Conservation (phyloP, 2,888 invertebrate genomes). For the Timema cristinae region DNA sequence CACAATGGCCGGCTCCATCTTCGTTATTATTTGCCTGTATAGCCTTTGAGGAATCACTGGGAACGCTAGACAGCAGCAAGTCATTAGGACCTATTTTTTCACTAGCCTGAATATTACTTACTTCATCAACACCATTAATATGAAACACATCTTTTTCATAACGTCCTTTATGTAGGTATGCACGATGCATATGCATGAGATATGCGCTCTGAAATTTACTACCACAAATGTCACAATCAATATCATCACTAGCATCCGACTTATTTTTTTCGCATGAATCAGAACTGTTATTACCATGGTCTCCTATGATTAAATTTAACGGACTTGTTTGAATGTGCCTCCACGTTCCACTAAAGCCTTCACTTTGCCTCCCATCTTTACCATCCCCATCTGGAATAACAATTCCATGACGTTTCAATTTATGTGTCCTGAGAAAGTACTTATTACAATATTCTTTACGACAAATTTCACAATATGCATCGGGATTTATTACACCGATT, state of each 20-base stretch:
- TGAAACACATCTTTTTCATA: neutral
- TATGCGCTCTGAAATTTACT: slow-evolving; percentile 43
- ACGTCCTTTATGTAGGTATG: slow-evolving; percentile 41
- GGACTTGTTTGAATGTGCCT: slow-evolving; percentile 62
- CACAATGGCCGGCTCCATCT: slow-evolving; percentile 25
- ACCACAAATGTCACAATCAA: slow-evolving; percentile 42
- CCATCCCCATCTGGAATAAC: slow-evolving; percentile 57
- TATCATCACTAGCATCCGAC: slow-evolving; percentile 37
- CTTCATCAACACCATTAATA: neutral
- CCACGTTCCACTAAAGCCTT: slow-evolving; percentile 36
- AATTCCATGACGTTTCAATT: slow-evolving; percentile 89
- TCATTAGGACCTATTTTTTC: neutral
- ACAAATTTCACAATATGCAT: slow-evolving; percentile 91
- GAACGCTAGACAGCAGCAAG: too few relatives aligned
- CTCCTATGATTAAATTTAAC: slow-evolving; percentile 69
- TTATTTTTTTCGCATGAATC: slow-evolving; percentile 49
- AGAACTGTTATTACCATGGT: slow-evolving; percentile 49
- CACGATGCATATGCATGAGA: slow-evolving; percentile 46
- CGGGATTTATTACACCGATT: slow-evolving; percentile 77
- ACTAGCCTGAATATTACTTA: neutral
- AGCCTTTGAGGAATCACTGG: too few relatives aligned
- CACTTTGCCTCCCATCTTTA: slow-evolving; percentile 23
- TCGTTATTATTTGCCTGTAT: slow-evolving; percentile 17
- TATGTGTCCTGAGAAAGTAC: slow-evolving; percentile 87
- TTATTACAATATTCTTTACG: slow-evolving; percentile 92